Percentiles rank a stretch among this genome's conserved stretches.
Conservation (phyloP, 2,888 invertebrate genomes). For the Apotomis capreana region DNA sequence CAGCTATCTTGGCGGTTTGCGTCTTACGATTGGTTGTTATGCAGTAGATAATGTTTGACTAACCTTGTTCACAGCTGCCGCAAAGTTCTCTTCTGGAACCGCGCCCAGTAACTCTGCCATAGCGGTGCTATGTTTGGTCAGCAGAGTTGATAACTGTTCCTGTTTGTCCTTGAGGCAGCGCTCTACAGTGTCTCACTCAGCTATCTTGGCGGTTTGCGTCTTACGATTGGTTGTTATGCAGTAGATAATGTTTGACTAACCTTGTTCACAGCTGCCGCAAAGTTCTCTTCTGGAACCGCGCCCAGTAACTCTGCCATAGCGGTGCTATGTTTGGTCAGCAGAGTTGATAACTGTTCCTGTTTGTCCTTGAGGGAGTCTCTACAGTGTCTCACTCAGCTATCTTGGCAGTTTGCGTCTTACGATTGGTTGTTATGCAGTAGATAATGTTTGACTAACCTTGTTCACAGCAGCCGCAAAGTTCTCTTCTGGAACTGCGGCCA, state of each 20-base stretch:
- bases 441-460: slow-evolving; percentile 50
- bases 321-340: slow-evolving; percentile 87
- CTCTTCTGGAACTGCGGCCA: slow-evolving; percentile 85
- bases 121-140: no score
- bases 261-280: slow-evolving; percentile 68
- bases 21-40: slow-evolving; percentile 74
- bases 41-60: no score
- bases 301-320: slow-evolving; percentile 86
- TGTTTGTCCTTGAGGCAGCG: slow-evolving; percentile 14
- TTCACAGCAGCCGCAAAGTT: slow-evolving; percentile 75
- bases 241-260: slow-evolving; percentile 38
- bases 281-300: slow-evolving; percentile 85
- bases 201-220: slow-evolving; percentile 84
- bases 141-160: no score
- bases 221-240: slow-evolving; percentile 68
- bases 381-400: slow-evolving; percentile 85
- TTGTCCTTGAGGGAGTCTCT: slow-evolving; percentile 81
- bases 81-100: no score
- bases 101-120: no score
- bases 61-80: no score
- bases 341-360: slow-evolving; percentile 81
- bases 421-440: slow-evolving; percentile 48
- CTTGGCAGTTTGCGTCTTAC: slow-evolving; percentile 84
- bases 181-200: slow-evolving; percentile 64
- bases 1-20: slow-evolving; percentile 84